phyloP scores from a whole-genome alignment of 1,140 invertebrate genomes.

The Drosophila bifasciata region DNA sequence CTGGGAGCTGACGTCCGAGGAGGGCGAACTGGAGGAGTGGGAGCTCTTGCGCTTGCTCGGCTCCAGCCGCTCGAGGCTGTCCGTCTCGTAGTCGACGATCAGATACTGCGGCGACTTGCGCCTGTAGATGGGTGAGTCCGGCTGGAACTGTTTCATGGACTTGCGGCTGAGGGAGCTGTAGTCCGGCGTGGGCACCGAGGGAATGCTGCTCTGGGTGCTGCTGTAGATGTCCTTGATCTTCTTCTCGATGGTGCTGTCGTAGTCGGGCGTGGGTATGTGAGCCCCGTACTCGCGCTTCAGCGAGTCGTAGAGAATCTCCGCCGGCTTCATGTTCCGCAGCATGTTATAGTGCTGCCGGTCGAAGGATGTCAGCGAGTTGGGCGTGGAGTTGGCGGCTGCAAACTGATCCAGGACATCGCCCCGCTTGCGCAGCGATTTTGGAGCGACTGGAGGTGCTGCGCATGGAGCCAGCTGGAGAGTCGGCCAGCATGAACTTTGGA shows the following conservation, averaged over 20 bases:
- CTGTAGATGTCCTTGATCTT: conserved; percentile 83
- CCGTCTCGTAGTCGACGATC: conserved; percentile 89
- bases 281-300: conserved; percentile 84
- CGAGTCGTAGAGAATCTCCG: conserved; percentile 88
- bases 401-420: conserved; percentile 78
- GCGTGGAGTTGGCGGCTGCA: conserved; percentile 73
- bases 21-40: conserved; percentile 86
- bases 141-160: conserved; percentile 78
- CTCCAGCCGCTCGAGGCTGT: conserved; percentile 90
- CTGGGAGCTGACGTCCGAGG: conserved; percentile 88
- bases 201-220: conserved; percentile 78
- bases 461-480: conserved; percentile 68
- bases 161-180: conserved; percentile 80
- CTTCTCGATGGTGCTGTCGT: conserved; percentile 83
- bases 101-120: conserved; percentile 81
- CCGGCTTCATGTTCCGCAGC: conserved; percentile 84
- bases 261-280: conserved; percentile 81
- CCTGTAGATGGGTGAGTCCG: conserved; percentile 80
- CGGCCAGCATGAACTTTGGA: conserved; percentile 79
- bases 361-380: conserved; percentile 62
- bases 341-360: conserved; percentile 80
- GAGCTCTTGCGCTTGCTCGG: conserved; percentile 84
- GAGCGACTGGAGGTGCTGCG: conserved; percentile 69
- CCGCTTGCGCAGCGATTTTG: conserved; percentile 57
- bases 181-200: conserved; percentile 82